Evolutionary conservation across 1,140 invertebrate genomes (phyloP).

Genomic region (Drosophila bocqueti): DNA sequence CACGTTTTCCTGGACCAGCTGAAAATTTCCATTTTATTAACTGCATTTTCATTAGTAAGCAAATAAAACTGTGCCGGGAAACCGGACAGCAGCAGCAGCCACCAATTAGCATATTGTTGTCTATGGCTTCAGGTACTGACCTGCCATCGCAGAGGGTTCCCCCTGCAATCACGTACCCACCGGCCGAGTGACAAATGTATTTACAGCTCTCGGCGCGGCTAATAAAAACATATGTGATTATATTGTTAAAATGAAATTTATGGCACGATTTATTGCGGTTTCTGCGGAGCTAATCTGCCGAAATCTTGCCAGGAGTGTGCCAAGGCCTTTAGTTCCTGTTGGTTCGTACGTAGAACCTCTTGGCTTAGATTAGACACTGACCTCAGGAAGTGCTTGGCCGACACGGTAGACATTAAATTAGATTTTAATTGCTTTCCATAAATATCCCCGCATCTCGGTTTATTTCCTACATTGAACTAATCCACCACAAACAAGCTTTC

Average conservation of each 20-base stretch:
- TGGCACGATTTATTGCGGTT: conserved; percentile 60
- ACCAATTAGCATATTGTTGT: conserved; percentile 37
- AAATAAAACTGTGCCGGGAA: conserved; percentile 32
- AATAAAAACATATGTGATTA: conserved; percentile 51
- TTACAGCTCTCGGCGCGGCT: conserved; percentile 25
- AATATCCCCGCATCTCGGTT: conserved; percentile 37
- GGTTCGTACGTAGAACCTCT: conserved; percentile 8
- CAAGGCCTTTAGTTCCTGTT: conserved; percentile 26
- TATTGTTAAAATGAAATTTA: conserved; percentile 54
- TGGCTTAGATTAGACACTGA: conserved; percentile 36
- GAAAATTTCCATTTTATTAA: conserved; percentile 25
- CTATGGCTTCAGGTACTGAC: conserved; percentile 24
- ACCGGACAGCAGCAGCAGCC: not conserved
- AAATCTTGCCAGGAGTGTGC: conserved; percentile 35
- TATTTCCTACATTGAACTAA: conserved; percentile 33
- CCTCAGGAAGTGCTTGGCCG: conserved; percentile 51
- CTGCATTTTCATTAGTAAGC: conserved; percentile 37
- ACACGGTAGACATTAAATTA: conserved; percentile 46
- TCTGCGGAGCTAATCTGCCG: conserved; percentile 11
- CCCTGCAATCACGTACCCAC: conserved; percentile 34
- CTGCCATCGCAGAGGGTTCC: conserved; percentile 25
- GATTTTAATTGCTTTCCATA: conserved; percentile 47
- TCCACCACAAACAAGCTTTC: conserved; percentile 25
- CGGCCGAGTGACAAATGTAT: conserved; percentile 41
- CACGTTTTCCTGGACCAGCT: conserved; percentile 34